Conservation (phyloP, 2,113 vertebrate genomes). For the Vidua macroura region DNA sequence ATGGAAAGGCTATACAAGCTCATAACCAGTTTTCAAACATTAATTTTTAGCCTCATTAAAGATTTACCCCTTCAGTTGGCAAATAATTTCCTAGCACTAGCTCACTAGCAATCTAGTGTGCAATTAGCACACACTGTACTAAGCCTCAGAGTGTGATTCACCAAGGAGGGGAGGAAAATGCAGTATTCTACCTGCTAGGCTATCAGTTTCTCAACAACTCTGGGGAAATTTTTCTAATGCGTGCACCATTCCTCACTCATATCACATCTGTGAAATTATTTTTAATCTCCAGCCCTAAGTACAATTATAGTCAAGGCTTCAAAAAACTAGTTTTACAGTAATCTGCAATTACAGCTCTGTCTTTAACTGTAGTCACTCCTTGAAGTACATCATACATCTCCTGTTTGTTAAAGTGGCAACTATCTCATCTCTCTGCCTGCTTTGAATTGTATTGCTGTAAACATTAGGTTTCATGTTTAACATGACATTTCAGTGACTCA, state of each 20-base stretch:
- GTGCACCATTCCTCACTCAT: neutral
- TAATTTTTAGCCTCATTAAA: neutral
- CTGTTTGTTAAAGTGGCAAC: neutral
- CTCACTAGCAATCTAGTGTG: neutral
- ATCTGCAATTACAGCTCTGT: neutral
- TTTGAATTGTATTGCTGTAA: neutral
- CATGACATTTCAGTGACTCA: neutral
- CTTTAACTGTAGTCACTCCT: neutral
- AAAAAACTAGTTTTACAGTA: neutral
- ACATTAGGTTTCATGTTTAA: neutral
- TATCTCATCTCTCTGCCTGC: neutral
- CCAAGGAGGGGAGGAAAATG: neutral
- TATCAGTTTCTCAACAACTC: neutral
- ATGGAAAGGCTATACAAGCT: neutral
- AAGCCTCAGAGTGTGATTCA: neutral
- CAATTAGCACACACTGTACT: neutral
- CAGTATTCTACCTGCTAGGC: neutral
- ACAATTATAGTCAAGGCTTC: neutral
- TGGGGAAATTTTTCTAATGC: neutral
- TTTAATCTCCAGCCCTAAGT: neutral
- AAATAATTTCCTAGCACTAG: neutral
- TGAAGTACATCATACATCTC: neutral
- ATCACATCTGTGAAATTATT: neutral
- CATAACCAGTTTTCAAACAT: neutral
- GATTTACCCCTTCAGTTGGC: neutral